Evolutionary conservation across 2,797 vertebrate genomes (phyloP), one percentile per base, ranked within the genome.

Genomic region (Darevskia nairensis): DNA sequence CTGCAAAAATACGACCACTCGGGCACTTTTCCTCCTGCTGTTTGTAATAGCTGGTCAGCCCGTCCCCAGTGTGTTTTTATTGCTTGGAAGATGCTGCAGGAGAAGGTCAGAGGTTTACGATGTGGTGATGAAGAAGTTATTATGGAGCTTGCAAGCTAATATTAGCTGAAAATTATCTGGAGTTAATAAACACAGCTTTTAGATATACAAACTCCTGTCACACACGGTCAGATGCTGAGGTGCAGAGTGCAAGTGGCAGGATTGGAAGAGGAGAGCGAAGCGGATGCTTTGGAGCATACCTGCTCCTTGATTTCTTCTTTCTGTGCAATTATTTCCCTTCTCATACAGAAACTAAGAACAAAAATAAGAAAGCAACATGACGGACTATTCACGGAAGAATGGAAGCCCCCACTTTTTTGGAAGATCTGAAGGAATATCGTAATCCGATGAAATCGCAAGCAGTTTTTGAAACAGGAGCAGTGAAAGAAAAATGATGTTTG

Each of bases 61-160:
- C 2, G 46, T 55, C 41, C 71, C 68, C 76, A 17, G 35, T 64
- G n/a, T 46, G 11, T 21, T 86, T 35, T 80, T 75, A 84, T 66
- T 41, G 44, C 86, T 76, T 6, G 27, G 76, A 84, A 90, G 76
- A 68, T 44, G 82, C 82, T 29, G 59, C 68, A 87, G 85, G 85
- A 81, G 82, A 78, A 80, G 85, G 71, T 75, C 89, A 87, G 82
- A 87, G 86, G 89, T 87, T 90, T 90, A 85, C 55, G 61, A 75
- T 80, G 82, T 81, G 77, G 72, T 55, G 77, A 68, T 87, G 82
- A 81, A 84, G 44, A 87, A 80, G 82, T 90, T 87, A 90, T 84
- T 84, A 90, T 68, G 23, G 64, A 50, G 46, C 77, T 27, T 32
- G 27, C 55, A 32, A 44, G 76, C 29, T 84, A 80, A 80, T 80